Conservation (phyloP, 2,888 invertebrate species). For the Lasius fuliginosus region DNA sequence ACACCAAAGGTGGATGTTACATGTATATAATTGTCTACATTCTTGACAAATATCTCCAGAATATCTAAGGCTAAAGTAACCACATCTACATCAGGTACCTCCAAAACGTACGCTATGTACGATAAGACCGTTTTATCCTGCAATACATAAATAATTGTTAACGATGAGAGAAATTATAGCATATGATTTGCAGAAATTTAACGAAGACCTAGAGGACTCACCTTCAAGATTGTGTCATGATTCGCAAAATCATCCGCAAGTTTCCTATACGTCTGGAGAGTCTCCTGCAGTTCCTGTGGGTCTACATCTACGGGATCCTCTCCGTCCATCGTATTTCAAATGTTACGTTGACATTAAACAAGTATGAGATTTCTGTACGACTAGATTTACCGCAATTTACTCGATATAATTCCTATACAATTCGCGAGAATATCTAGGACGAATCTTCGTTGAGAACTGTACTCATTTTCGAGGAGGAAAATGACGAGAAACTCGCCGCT, state of each 20-base stretch:
- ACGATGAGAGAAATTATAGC: background rate
- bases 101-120: constrained; percentile 83
- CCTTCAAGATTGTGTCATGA: constrained; percentile 85
- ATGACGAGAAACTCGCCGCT: background rate
- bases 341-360: constrained; percentile 68
- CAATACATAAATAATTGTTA: constrained; percentile 50
- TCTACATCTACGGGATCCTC: constrained; percentile 80
- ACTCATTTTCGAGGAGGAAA: background rate
- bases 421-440: background rate
- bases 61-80: constrained; percentile 82
- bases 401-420: background rate
- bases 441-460: background rate
- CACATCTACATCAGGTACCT: constrained; percentile 82
- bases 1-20: constrained; percentile 85
- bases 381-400: background rate
- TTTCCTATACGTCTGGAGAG: constrained; percentile 84
- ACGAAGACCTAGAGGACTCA: constrained; percentile 61
- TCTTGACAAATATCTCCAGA: constrained; percentile 83
- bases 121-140: constrained; percentile 85
- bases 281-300: constrained; percentile 81
- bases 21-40: constrained; percentile 84
- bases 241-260: constrained; percentile 84
- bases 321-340: constrained; percentile 73
- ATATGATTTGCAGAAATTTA: background rate
- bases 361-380: background rate